Conservation (phyloP, 1,140 invertebrate genomes). For the Paracyclopina nana region DNA sequence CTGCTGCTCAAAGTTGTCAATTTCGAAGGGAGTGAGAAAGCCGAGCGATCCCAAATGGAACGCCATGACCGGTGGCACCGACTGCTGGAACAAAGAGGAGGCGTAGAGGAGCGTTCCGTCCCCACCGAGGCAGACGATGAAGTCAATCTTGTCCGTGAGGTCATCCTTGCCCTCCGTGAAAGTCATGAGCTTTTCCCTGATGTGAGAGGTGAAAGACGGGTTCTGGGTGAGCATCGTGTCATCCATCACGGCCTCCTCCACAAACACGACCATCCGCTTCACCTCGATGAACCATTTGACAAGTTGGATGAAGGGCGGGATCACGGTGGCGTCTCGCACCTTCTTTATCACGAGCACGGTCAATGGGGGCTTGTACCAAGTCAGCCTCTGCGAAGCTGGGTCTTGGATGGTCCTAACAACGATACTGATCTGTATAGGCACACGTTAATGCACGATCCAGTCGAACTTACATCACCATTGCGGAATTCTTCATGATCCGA, state of each 20-base stretch:
- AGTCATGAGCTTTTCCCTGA: conserved; percentile 65
- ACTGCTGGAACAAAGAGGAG: conserved; percentile 75
- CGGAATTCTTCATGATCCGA: conserved; percentile 83
- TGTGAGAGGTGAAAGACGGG: conserved; percentile 24
- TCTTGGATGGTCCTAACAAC: conserved; percentile 84
- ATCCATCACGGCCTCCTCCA: conserved; percentile 13
- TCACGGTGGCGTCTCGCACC: conserved; percentile 65
- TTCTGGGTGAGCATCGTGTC: conserved; percentile 2
- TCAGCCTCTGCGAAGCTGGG: conserved; percentile 79
- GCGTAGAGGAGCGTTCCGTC: conserved; percentile 92
- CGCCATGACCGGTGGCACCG: conserved; percentile 90
- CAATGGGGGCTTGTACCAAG: conserved; percentile 86
- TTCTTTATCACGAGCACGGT: conserved; percentile 91
- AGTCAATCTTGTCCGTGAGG: conserved; percentile 75
- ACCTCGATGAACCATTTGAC: conserved; percentile 81
- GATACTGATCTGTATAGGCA: conserved; percentile 12
- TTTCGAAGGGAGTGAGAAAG: conserved; percentile 85
- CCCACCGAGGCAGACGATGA: conserved; percentile 84
- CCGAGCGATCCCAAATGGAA: conserved; percentile 92
- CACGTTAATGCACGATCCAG: too few relatives aligned
- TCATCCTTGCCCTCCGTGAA: conserved; percentile 62
- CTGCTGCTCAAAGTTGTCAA: conserved; percentile 64
- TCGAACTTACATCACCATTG: conserved; percentile 88
- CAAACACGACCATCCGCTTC: conserved; percentile 23
- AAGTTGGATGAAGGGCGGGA: conserved; percentile 76